A percentile compares a stretch with the other conserved stretches of the same genome.
Conservation (phyloP, 2,888 invertebrate genomes). For the Dryobota labecula region DNA sequence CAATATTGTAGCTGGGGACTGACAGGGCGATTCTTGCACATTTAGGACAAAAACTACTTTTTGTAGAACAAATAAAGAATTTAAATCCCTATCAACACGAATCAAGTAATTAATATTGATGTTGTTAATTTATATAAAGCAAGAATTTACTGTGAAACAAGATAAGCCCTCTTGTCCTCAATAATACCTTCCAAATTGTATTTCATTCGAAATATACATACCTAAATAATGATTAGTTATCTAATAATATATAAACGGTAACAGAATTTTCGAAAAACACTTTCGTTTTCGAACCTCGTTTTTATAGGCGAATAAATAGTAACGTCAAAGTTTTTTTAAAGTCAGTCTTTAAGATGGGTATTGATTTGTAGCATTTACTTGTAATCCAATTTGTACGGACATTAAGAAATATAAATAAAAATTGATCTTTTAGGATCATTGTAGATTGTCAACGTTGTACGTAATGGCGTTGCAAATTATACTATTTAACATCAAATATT, state of each 20-base stretch:
- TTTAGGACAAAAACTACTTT: constrained; percentile 24
- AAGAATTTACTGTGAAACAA: constrained; percentile 34
- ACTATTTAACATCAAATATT: constrained; percentile 31
- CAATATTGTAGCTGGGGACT: constrained; percentile 67
- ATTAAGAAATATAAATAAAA: constrained; percentile 26
- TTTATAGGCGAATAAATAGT: constrained; percentile 70
- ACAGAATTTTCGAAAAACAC: constrained; percentile 69
- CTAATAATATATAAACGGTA: constrained; percentile 73
- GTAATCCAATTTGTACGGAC: constrained; percentile 44
- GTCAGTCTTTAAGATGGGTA: constrained; percentile 62
- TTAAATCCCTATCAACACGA: constrained; percentile 33
- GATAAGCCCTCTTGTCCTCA: constrained; percentile 47
- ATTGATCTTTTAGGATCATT: constrained; percentile 53
- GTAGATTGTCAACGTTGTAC: constrained; percentile 38
- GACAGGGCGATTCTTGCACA: constrained; percentile 39
- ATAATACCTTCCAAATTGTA: constrained; percentile 61
- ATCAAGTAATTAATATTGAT: constrained; percentile 37
- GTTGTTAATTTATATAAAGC: constrained; percentile 38
- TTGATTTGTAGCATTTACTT: constrained; percentile 66
- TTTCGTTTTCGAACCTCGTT: constrained; percentile 75
- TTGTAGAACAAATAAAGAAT: constrained; percentile 38
- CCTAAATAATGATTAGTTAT: constrained; percentile 71
- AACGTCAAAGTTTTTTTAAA: constrained; percentile 69
- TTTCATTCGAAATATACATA: constrained; percentile 74
- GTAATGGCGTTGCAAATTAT: constrained; percentile 26